Conservation (phyloP, 2,888 invertebrate species). For the Ctenicera cuprea region DNA sequence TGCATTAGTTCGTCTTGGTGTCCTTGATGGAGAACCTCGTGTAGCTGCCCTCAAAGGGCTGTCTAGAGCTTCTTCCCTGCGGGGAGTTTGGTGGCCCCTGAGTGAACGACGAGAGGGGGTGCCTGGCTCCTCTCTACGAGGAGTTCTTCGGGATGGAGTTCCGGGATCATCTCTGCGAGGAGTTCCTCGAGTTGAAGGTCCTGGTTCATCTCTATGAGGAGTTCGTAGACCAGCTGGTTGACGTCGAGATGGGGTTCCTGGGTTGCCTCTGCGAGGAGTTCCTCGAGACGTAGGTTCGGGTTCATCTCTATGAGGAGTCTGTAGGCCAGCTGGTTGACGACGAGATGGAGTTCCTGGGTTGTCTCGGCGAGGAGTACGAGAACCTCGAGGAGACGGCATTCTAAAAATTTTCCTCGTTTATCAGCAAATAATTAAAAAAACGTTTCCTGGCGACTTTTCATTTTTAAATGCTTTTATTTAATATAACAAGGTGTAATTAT, state of each 20-base stretch:
- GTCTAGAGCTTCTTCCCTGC: constrained; percentile 32
- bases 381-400: constrained; percentile 56
- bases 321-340: constrained; percentile 34
- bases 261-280: constrained; percentile 47
- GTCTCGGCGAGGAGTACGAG: constrained; percentile 49
- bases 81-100: constrained; percentile 43
- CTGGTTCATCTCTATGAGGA: constrained; percentile 38
- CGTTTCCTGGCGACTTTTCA: too few relatives aligned
- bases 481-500: too few relatives aligned
- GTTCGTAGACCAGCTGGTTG: constrained; percentile 37
- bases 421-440: neutral
- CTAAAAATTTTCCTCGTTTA: constrained; percentile 15
- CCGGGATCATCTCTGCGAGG: constrained; percentile 41
- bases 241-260: constrained; percentile 45
- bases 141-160: constrained; percentile 50
- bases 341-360: constrained; percentile 45
- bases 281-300: constrained; percentile 47
- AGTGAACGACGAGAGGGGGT: constrained; percentile 46
- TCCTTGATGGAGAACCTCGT: constrained; percentile 37
- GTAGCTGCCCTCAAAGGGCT: constrained; percentile 22
- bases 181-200: constrained; percentile 41
- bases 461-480: too few relatives aligned
- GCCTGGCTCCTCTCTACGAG: constrained; percentile 38
- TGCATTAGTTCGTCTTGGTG: constrained; percentile 37
- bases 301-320: constrained; percentile 40